Base-by-base conservation (phyloP, 2,888 invertebrate species). In the Hermodice carunculata region DNA sequence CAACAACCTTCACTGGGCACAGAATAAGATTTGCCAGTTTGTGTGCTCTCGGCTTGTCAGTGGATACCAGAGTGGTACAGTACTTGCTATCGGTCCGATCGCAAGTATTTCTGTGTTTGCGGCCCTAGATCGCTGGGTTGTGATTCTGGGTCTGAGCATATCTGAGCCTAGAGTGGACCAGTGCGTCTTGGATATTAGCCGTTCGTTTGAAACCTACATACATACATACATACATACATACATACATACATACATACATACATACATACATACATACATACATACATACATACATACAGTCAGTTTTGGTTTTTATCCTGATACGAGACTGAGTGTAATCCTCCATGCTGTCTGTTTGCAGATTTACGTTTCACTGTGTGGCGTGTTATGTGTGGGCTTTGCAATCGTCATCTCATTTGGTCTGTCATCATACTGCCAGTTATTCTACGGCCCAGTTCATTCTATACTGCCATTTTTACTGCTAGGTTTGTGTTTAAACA, bases 381-480 rank as follows among this genome's bases (percentile, higher is more conserved):
- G 94, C 34, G 86, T 94, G 54, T 78, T 92, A 19, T 90, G 91
- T 77, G 91, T 94, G 37, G 92, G 90, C 6, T 89, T 93, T 88
- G 91, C 94, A 0, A 92, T 93, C 77, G 81, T 91, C 2, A 89
- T 91, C 34, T 90, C 92, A 0, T 89, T 91, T 61, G 91, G 93
- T 56, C 83, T 93, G 79, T 93, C 93, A 78, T 92, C 93, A 1
- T 81, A 91, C 8, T 80, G 92, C 62, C 91, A 91, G 6, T 88
- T 93, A 37, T 89, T 91, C 32, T 94, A 92, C 83, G 93, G 94
- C 1, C 94, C 94, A 0, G 91, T 94, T 0, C 94, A 94, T 83
- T 91, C 92, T 11, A 92, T 93, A 17, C 86, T 94, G 66, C 94
- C 94, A 5, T 94, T 94, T 85, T 88, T 94, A 64, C 83, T 94